phyloP scores from a whole-genome alignment of 2,113 vertebrate species.

The Grantiella picta region DNA sequence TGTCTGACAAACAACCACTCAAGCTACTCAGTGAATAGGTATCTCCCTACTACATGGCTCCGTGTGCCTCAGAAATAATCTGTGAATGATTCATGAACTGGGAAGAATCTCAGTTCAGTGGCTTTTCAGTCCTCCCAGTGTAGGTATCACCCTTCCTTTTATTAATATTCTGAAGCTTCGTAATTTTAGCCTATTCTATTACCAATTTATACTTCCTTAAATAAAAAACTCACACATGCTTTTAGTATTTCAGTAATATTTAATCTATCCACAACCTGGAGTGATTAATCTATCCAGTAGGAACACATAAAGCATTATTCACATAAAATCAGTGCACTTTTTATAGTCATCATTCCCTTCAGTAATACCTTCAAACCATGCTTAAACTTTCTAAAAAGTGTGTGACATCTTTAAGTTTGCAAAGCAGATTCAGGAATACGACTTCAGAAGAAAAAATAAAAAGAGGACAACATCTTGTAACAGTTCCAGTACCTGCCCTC shows the following conservation, averaged over 20 bases:
- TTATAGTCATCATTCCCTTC: background rate
- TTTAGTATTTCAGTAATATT: background rate
- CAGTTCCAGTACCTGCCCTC: background rate
- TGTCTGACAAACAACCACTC: background rate
- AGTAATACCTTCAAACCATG: background rate
- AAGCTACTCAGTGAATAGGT: background rate
- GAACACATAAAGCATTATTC: background rate
- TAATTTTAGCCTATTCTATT: background rate
- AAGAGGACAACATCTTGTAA: background rate
- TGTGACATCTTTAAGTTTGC: background rate
- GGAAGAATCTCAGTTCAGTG: background rate
- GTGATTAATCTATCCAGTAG: background rate
- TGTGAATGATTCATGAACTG: background rate
- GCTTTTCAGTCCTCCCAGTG: background rate
- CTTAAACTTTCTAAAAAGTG: background rate
- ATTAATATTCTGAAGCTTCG: background rate
- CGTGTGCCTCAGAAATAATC: background rate
- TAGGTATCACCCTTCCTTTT: background rate
- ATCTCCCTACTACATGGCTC: background rate
- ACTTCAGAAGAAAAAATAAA: background rate
- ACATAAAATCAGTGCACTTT: background rate
- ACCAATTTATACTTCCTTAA: background rate
- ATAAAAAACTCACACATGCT: background rate
- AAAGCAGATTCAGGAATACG: background rate
- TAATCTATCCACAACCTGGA: background rate